Evolutionary conservation across 2,113 vertebrate species (phyloP).

Genomic region (Cephalopholis sonnerati): DNA sequence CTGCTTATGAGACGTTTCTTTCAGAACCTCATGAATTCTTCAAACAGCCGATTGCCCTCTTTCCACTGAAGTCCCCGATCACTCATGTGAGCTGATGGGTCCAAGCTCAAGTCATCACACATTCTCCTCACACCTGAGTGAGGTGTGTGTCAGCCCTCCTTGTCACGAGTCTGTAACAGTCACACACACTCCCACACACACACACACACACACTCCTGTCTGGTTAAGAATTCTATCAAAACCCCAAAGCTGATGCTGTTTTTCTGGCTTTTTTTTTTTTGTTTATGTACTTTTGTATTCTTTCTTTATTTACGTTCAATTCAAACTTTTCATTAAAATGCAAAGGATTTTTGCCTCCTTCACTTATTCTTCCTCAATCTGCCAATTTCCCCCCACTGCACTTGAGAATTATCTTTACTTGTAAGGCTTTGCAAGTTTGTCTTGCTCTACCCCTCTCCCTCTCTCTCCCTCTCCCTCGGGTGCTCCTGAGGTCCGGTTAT

Average conservation of each 20-base stretch:
- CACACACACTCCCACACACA: background rate
- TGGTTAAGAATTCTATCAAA: conserved; percentile 76
- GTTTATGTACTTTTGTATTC: conserved; percentile 49
- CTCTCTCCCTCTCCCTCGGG: conserved; percentile 38
- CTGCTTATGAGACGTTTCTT: conserved; percentile 49
- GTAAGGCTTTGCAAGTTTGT: conserved; percentile 61
- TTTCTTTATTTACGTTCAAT: conserved; percentile 75
- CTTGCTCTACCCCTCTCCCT: conserved; percentile 35
- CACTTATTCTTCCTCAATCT: conserved; percentile 66
- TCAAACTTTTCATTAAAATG: conserved; percentile 84
- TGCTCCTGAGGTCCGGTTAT: conserved; percentile 38
- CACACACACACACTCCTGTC: conserved; percentile 18
- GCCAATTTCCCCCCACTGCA: conserved; percentile 68
- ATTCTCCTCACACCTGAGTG: conserved; percentile 55
- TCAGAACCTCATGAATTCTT: conserved; percentile 69
- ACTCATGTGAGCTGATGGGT: conserved; percentile 47
- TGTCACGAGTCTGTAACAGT: conserved; percentile 1
- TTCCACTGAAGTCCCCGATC: conserved; percentile 30
- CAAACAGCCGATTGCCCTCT: conserved; percentile 42
- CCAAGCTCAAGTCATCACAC: conserved; percentile 44
- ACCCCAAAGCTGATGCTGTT: conserved; percentile 49
- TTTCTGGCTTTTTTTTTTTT: conserved; percentile 60
- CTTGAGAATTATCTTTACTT: conserved; percentile 77
- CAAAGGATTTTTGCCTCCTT: conserved; percentile 72
- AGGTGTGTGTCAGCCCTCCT: conserved; percentile 29